phyloP scores from a whole-genome alignment of 2,113 vertebrate genomes.

The Rhombomys opimus region DNA sequence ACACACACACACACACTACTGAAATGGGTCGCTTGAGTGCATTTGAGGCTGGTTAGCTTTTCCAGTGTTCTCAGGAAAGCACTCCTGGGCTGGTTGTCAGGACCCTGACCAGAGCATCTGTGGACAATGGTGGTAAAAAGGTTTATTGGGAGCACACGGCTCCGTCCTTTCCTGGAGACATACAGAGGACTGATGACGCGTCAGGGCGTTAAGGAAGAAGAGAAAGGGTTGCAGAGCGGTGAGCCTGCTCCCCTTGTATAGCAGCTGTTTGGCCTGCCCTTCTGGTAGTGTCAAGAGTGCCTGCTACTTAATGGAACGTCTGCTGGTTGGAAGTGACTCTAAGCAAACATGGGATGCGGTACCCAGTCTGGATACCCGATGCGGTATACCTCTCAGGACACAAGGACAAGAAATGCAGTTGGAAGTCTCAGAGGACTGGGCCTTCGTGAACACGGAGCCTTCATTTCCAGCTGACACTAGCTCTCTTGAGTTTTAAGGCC shows the following conservation, averaged over 20 bases:
- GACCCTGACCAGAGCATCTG: background rate
- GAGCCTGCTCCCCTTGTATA: background rate
- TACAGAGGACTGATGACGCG: background rate
- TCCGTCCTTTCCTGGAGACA: background rate
- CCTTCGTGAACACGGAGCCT: background rate
- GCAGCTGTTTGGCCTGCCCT: background rate
- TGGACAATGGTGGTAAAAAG: background rate
- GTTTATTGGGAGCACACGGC: background rate
- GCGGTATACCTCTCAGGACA: background rate
- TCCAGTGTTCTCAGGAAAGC: background rate
- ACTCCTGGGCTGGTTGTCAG: background rate
- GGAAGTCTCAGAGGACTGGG: background rate
- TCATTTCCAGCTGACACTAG: background rate
- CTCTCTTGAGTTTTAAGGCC: background rate
- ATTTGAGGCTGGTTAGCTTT: constrained; percentile 4
- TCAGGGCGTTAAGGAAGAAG: background rate
- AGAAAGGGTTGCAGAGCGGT: background rate
- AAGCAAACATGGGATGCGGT: background rate
- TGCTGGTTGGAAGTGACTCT: constrained; percentile 17
- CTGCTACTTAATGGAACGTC: constrained; percentile 12
- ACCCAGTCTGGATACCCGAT: background rate
- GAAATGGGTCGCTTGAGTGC: constrained; percentile 9
- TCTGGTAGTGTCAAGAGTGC: constrained; percentile 23
- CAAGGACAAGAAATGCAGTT: background rate
- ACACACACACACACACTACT: background rate